Evolutionary conservation across 2,888 invertebrate species (phyloP), one percentile per base, ranked within the genome.

Genomic region (Watsonalla binaria): DNA sequence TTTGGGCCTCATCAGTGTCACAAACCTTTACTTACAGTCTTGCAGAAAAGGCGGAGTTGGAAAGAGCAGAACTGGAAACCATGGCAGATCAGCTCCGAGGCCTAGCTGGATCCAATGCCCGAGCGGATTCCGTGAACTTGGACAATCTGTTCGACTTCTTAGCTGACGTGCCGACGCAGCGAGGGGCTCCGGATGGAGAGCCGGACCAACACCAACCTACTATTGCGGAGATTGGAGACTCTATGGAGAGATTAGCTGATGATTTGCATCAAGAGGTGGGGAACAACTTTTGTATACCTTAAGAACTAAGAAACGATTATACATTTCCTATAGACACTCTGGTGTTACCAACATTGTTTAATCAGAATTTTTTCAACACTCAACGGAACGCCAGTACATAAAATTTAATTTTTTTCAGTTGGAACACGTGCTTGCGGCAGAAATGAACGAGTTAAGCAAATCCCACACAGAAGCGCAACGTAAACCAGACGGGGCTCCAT

Each of bases 71-170:
- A 65, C 76, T 92, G 11, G 84, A 88, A 46, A 87, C 74, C 51
- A 90, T 90, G 88, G 89, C 90, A 5, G 90, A 80, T 58, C 88
- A 88, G 51, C 78, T 90, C 6, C 86, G 90, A 0, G 88, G 84
- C 0, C 68, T 88, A 0, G 80, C 80, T 24, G 82, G 79, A 15
- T 71, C 81, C 55, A 75, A 77, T 57, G 79, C 83, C 8, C 80
- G 92, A n/a, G 84, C 94, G 7, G 96, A 96, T 72, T 95, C 96
- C 0, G 95, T 97, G 0, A 97, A 97, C 78, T 86, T 97, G 70
- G 97, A 97, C 82, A 97, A 97, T 82, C 87, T 97, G 68, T 97
- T 97, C 86, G 96, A 96, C 55, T 97, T 97, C 86, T 90, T 97
- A 24, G 96, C 96, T 0, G 97, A 97, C 68, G 95, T 96, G 45